A percentile compares a stretch with the other conserved stretches of the same genome.
Evolutionary conservation across 2,888 invertebrate species (phyloP).

Genomic region (Macaria liturata): DNA sequence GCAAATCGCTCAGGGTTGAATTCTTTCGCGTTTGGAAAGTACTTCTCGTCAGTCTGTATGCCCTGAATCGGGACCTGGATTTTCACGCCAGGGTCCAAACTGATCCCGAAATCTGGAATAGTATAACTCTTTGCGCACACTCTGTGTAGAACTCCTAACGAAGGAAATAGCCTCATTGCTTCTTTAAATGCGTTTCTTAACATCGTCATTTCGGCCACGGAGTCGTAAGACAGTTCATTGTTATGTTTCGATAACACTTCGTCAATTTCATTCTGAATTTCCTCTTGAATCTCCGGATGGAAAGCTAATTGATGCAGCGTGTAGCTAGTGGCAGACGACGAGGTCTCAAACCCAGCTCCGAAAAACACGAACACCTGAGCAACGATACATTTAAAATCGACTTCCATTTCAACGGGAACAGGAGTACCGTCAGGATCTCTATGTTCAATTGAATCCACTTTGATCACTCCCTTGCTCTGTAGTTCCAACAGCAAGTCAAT

Average conservation of each 20-base stretch:
- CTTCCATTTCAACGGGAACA: conserved; percentile 47
- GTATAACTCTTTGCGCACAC: conserved; percentile 50
- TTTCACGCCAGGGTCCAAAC: conserved; percentile 58
- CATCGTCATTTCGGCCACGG: conserved; percentile 54
- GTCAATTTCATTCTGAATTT: conserved; percentile 63
- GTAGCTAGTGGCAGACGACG: conserved; percentile 66
- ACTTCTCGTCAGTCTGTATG: conserved; percentile 59
- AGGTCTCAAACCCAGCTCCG: conserved; percentile 75
- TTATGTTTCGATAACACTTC: conserved; percentile 51
- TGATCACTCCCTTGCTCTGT: conserved; percentile 52
- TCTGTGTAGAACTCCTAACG: conserved; percentile 53
- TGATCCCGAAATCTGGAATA: conserved; percentile 49
- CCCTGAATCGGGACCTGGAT: conserved; percentile 60
- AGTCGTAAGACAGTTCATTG: conserved; percentile 59
- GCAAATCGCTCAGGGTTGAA: conserved; percentile 57
- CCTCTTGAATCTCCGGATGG: conserved; percentile 60
- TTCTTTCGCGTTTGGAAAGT: conserved; percentile 55
- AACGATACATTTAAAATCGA: conserved; percentile 48
- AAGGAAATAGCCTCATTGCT: conserved; percentile 57
- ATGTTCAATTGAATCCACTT: conserved; percentile 58
- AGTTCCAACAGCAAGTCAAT: conserved; percentile 55
- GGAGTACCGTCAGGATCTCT: conserved; percentile 51
- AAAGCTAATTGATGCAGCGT: conserved; percentile 64
- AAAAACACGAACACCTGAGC: conserved; percentile 67
- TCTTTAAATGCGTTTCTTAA: conserved; percentile 59